Evolutionary conservation across 2,888 invertebrate genomes (phyloP), one percentile per base, ranked within the genome.

Genomic region (Leptopilina drosophilae): DNA sequence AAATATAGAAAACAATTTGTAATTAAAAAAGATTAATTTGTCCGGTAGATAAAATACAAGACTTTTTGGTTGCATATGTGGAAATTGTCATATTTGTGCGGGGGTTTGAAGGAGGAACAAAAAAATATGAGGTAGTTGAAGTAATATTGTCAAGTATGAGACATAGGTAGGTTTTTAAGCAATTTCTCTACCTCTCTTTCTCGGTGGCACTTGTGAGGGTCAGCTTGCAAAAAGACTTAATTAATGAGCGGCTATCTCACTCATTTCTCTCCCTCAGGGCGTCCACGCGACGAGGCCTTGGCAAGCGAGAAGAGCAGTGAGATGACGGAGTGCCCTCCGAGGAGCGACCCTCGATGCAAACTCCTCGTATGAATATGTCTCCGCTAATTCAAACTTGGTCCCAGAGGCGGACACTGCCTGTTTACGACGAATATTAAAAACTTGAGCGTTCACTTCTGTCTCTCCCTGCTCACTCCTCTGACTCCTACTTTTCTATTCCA

Each of bases 351-450:
- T 91, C 91, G 90, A 91, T 91, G 91, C 89, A 91, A 91, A 91
- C 91, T 91, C 90, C 90, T 91, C 91, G 91, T 90, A 91, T 92
- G 91, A 92, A 92, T 92, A 92, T 92, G 91, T 91, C 91, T 91
- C 91, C 89, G 91, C 91, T 92, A 92, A 92, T 92, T 92, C 91
- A 91, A 92, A 92, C 90, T 91, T 90, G 88, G 90, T 92, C 91
- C 91, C 91, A 88, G 89, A 90, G 91, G 91, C 88, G 84, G 88
- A 87, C 86, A 86, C 85, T 83, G 86, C 87, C 87, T 90, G 90
- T 90, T 90, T 90, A 91, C 87, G 90, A 89, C 87, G 88, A 90
- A 89, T 91, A 91, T 91, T 91, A 90, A 91, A 91, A 91, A 91
- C 90, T 91, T 91, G 87, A 86, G 85, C 80, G 80, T 78, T 66